Base-by-base conservation (phyloP, 2,113 vertebrate species). In the Heliornis fulica region DNA sequence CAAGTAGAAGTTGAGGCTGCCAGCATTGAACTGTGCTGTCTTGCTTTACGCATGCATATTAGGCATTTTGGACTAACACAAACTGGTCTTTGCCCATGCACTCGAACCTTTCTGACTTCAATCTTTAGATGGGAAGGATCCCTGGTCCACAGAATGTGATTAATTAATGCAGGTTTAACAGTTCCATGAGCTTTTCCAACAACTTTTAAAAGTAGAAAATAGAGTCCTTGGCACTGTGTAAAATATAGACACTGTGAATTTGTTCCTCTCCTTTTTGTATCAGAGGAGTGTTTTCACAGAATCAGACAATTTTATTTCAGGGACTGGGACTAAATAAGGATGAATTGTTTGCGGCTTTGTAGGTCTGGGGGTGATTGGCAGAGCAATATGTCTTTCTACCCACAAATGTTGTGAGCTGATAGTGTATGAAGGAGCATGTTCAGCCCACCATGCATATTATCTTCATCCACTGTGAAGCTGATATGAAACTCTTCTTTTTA, bases 131-230 rank as follows among this genome's bases (percentile, higher is more conserved):
- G 48, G 59, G 32, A 83, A 32, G n/a, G 15, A 48, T 53, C n/a
- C 15, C 40, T 72, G 23, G 13, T 48, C 63, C 29, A 13, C 1
- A 1, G 17, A 61, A 56, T 8, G 5, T 4, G 15, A 38, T 65
- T 53, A 65, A 38, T 65, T 53, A 65, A 2, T 0, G 0, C 7
- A 36, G 11, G 9, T 69, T 65, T 65, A 72, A 28, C 8, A 20
- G 5, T n/a, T 89, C 41, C 36, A 38, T 32, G 11, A 40, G 13
- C 7, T 5, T 72, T 86, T 66, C 15, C 38, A 69, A n/a, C 18
- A 56, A 46, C 9, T 57, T 87, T 28, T 66, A 13, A 36, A 70
- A 28, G 13, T 26, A 64, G 34, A 48, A 61, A 43, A 65, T 41
- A 43, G 26, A 34, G 8, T 43, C 34, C 15, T 15, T 86, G 21